These are phyloP conservation scores for Drosophila eugracilis DNA, from an alignment of 1,140 invertebrate species.

Conservation along the genomic window DNA sequence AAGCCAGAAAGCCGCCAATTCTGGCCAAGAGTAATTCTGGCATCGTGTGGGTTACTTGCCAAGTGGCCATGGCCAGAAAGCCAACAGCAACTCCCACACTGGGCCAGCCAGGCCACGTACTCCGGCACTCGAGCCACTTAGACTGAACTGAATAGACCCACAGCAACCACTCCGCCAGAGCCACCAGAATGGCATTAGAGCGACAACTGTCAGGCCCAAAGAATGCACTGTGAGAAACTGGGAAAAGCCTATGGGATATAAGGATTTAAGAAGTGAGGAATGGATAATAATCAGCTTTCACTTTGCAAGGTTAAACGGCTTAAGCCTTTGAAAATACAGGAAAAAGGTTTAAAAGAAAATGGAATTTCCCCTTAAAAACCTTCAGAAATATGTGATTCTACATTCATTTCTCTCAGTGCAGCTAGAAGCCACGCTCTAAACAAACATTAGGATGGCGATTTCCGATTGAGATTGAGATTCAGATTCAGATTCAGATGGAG, in stretches of 20 bases:
- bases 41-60: conserved; percentile 49
- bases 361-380: too few relatives aligned
- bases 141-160: neutral
- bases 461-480: conserved; percentile 14
- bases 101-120: conserved; percentile 10
- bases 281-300: too few relatives aligned
- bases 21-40: conserved; percentile 45
- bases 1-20: conserved; percentile 56
- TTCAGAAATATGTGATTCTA: neutral
- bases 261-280: too few relatives aligned
- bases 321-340: too few relatives aligned
- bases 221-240: conserved; percentile 3
- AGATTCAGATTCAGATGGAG: conserved; percentile 21
- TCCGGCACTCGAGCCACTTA: conserved; percentile 5
- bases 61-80: conserved; percentile 62
- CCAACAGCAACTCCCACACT: conserved; percentile 43
- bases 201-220: conserved; percentile 13
- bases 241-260: neutral
- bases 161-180: conserved; percentile 5
- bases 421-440: neutral
- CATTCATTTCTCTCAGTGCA: conserved; percentile 1
- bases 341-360: too few relatives aligned
- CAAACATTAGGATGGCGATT: conserved; percentile 12
- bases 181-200: conserved; percentile 4
- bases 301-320: too few relatives aligned